Conservation (phyloP, 2,888 invertebrate genomes). For the Notodonta dromedarius region DNA sequence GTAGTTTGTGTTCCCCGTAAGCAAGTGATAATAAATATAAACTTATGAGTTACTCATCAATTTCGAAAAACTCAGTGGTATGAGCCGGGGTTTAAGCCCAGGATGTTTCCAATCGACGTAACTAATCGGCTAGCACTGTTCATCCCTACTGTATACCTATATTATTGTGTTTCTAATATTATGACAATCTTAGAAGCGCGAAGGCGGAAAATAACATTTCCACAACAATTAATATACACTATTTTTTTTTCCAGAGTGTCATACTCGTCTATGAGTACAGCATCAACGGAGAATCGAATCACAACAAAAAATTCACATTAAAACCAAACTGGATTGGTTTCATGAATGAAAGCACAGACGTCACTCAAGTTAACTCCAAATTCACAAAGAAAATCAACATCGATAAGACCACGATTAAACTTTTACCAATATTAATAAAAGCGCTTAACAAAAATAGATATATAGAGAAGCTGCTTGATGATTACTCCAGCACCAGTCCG, state of each 20-base stretch:
- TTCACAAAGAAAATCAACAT: constrained; percentile 50
- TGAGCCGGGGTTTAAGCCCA: no score
- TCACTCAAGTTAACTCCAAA: constrained; percentile 47
- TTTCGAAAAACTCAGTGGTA: no score
- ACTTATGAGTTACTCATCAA: no score
- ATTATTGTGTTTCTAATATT: no score
- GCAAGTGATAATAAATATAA: no score
- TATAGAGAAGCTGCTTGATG: constrained; percentile 57
- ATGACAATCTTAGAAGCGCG: no score
- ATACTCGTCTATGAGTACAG: constrained; percentile 69
- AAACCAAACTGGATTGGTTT: constrained; percentile 57
- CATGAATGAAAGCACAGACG: constrained; percentile 54
- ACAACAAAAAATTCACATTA: constrained; percentile 30
- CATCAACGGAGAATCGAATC: constrained; percentile 42
- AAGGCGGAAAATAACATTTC: no score
- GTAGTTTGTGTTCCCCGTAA: no score
- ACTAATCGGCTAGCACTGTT: no score
- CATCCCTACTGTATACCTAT: no score
- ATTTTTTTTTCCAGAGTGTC: constrained; percentile 60
- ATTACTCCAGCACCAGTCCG: constrained; percentile 49
- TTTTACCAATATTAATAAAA: constrained; percentile 65
- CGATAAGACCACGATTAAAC: constrained; percentile 54
- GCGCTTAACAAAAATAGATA: constrained; percentile 60
- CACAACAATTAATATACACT: no score
- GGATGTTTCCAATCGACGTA: no score